A percentile compares a stretch with the other conserved stretches of the same genome.
Conservation (phyloP, 2,113 vertebrate species). For the Tetrax tetrax region DNA sequence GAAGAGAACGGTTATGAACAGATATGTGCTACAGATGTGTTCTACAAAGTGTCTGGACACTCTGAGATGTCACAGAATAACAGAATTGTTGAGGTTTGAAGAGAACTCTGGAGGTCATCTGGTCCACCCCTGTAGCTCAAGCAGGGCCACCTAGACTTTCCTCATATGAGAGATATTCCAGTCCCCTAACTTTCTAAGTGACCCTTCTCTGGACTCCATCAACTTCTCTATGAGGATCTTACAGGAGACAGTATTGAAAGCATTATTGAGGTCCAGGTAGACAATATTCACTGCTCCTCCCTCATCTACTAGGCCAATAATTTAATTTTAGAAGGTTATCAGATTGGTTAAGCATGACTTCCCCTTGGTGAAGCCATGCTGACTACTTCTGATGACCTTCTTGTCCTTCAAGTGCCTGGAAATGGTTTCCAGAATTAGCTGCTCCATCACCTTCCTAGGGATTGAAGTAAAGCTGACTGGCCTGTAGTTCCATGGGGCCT, state of each 20-base stretch:
- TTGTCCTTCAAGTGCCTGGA: background rate
- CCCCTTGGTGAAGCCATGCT: background rate
- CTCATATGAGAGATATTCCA: background rate
- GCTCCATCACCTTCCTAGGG: background rate
- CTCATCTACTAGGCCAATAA: background rate
- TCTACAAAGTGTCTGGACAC: background rate
- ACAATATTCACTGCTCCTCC: background rate
- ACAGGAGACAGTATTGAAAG: background rate
- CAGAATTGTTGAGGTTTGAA: background rate
- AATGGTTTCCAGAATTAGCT: background rate
- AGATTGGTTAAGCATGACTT: background rate
- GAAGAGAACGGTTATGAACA: background rate
- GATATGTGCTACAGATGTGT: rapidly evolving
- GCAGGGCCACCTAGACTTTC: background rate
- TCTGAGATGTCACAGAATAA: background rate
- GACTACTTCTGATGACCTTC: background rate
- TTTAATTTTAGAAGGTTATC: background rate
- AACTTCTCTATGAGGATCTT: background rate
- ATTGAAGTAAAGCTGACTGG: background rate
- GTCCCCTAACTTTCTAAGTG: too few species aligned
- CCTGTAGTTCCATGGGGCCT: background rate
- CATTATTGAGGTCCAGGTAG: background rate
- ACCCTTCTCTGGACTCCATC: background rate
- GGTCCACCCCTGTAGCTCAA: background rate
- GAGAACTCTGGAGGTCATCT: background rate